phyloP scores from a whole-genome alignment of 2,888 invertebrate genomes.

The Tipula vernalis region DNA sequence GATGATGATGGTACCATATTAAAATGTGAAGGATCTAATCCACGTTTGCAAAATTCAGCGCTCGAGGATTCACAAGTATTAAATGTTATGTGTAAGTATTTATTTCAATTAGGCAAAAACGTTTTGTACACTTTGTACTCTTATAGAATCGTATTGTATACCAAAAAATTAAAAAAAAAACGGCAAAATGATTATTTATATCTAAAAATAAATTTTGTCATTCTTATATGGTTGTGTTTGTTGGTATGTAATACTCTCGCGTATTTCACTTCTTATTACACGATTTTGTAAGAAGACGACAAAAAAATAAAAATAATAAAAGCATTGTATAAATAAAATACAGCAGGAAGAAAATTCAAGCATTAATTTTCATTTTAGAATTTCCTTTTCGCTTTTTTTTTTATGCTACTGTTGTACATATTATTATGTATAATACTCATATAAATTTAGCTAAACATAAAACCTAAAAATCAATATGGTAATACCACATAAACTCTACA shows the following conservation, averaged over 20 bases:
- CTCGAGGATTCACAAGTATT: conserved; percentile 71
- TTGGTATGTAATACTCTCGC: not conserved
- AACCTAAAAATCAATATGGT: not conserved
- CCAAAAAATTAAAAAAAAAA: not conserved
- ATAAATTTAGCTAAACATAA: not conserved
- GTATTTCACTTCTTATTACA: not conserved
- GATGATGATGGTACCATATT: conserved; percentile 75
- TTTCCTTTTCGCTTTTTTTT: not conserved
- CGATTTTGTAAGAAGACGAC: not conserved
- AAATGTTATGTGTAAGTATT: conserved; percentile 79
- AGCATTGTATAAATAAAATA: not conserved
- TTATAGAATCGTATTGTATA: not conserved
- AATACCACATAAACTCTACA: not conserved
- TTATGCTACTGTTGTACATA: not conserved
- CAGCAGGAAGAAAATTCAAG: not conserved
- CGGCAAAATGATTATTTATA: not conserved
- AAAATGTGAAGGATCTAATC: conserved; percentile 78
- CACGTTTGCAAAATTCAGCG: conserved; percentile 57
- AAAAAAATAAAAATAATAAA: not conserved
- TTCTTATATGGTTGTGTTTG: not conserved
- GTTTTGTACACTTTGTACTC: not conserved
- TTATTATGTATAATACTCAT: not conserved
- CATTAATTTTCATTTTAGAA: not conserved
- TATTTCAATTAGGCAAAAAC: not conserved
- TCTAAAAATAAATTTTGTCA: not conserved